Evolutionary conservation across 2,888 invertebrate genomes (phyloP).

Genomic region (Epistrophe grossulariae): DNA sequence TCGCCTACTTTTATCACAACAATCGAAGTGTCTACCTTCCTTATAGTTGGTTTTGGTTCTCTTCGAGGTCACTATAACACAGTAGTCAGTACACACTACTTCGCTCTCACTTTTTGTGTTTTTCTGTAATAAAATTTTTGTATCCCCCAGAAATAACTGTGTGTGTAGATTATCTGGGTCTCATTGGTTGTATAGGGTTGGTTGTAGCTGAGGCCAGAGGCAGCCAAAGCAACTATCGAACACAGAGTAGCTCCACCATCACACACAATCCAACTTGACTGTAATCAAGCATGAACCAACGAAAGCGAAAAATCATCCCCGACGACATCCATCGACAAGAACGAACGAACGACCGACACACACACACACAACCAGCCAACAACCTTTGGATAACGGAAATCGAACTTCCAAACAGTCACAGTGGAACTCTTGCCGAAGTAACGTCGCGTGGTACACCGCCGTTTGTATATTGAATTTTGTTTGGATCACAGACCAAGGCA

Average conservation of each 20-base stretch:
- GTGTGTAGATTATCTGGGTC: slow-evolving; percentile 15
- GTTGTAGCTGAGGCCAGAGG: not conserved
- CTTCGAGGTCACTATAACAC: slow-evolving; percentile 65
- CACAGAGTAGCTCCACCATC: slow-evolving; percentile 22
- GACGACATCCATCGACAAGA: slow-evolving; percentile 1
- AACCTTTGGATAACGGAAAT: slow-evolving; percentile 79
- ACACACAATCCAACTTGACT: slow-evolving; percentile 38
- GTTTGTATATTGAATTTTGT: slow-evolving; percentile 50
- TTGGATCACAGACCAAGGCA: slow-evolving; percentile 55
- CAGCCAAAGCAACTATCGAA: slow-evolving; percentile 13
- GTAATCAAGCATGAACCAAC: slow-evolving; percentile 74
- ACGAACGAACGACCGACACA: too few relatives aligned
- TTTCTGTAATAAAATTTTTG: slow-evolving; percentile 55
- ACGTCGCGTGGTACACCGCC: slow-evolving; percentile 82
- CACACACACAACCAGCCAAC: slow-evolving; percentile 64
- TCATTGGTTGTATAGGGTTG: slow-evolving; percentile 23
- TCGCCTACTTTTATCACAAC: slow-evolving; percentile 1
- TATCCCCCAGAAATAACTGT: slow-evolving; percentile 25
- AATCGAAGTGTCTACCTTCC: slow-evolving; percentile 32
- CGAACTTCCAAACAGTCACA: slow-evolving; percentile 81
- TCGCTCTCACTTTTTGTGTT: slow-evolving; percentile 70
- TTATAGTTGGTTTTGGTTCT: slow-evolving; percentile 32
- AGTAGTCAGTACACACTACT: too few relatives aligned
- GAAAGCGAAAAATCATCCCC: slow-evolving; percentile 75
- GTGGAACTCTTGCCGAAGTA: slow-evolving; percentile 83